Evolutionary conservation across 2,113 vertebrate species (phyloP), one percentile per base, ranked within the genome.

Genomic region (Melanostigma gelatinosum): DNA sequence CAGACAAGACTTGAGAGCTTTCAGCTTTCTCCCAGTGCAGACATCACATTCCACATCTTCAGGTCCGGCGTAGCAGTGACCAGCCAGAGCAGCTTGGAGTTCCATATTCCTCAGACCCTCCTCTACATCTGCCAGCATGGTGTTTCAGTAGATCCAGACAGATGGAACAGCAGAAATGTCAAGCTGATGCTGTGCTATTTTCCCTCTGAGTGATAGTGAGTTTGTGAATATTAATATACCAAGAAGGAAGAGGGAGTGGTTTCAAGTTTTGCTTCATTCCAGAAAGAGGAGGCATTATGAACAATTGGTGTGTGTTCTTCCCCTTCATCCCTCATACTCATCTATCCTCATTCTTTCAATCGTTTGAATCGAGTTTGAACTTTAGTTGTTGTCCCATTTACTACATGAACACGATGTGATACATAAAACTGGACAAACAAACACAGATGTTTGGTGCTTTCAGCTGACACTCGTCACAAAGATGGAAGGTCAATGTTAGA

Each of bases 1-100:
- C 46, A 83, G 80, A 52, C 77, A 83, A 38, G 63, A 83, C 69
- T 77, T 83, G 3, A 32, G 0, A 3, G 85, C 85, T 72, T 72
- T 76, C 2, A 16, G 13, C 0, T 86, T 83, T 4, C 44, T 62
- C 11, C 58, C 80, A 16, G 36, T 40, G 66, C 84, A 86, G 42
- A 72, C 0, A 68, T 83, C 75, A 63, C 80, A 83, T 10, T 4
- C n/a, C n/a, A 72, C 76, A n/a, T 72, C 72, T 50, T 0, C 72
- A 54, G 80, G n/a, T 24, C n/a, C 27, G 0, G 61, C 68, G 29
- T 40, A 69, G 50, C 27, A 42, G 20, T 24, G 65, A 52, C 60
- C 58, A 16, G 18, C 67, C 1, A 27, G 54, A 72, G 42, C 44
- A n/a, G n/a, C 20, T 29, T 48, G 52, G n/a, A 36, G 29, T 67